These are phyloP conservation scores for Probosciger aterrimus DNA, from an alignment of 2,113 vertebrate genomes.

Conservation along the genomic window DNA sequence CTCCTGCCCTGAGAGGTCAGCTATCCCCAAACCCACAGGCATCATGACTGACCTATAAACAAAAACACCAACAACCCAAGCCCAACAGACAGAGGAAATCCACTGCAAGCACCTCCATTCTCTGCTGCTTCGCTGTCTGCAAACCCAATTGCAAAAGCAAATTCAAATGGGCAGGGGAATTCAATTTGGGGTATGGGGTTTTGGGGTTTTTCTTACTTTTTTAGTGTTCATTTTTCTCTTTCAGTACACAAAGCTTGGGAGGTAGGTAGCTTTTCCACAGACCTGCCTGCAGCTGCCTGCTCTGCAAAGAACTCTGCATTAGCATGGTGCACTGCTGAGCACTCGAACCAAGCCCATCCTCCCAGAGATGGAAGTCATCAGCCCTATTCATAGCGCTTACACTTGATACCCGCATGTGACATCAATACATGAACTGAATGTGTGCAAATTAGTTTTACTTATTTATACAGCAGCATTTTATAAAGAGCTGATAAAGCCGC, in stretches of 20 bases:
- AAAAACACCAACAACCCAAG: background rate
- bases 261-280: background rate
- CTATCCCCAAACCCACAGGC: background rate
- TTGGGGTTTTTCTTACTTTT: background rate
- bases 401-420: background rate
- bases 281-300: background rate
- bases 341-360: background rate
- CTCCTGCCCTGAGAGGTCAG: background rate
- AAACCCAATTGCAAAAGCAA: background rate
- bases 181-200: background rate
- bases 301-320: accelerated
- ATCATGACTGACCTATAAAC: background rate
- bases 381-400: background rate
- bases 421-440: background rate
- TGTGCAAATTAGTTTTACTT: slow-evolving; percentile 14
- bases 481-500: background rate
- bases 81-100: background rate
- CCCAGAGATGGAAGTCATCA: slow-evolving; percentile 4
- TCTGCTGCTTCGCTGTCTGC: background rate
- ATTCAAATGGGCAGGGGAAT: background rate
- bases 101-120: accelerated
- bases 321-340: accelerated
- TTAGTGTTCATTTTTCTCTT: background rate
- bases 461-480: background rate
- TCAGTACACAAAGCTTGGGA: background rate